phyloP scores from a whole-genome alignment of 2,797 vertebrate genomes.

The Cygnus olor region DNA sequence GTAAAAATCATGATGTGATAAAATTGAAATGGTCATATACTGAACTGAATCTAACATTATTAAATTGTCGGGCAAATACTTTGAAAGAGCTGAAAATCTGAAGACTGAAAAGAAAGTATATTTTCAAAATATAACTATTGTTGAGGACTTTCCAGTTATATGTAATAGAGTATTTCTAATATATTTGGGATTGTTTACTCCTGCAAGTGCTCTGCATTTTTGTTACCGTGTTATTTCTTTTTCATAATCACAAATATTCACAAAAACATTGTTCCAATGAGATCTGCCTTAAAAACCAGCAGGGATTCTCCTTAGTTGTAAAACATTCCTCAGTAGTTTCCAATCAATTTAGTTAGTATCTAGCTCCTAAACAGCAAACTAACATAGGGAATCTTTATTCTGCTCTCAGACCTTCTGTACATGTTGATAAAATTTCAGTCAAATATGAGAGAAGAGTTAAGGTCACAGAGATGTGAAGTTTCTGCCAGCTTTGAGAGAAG shows the following conservation, averaged over 20 bases:
- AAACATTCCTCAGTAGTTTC: background rate
- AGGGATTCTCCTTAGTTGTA: background rate
- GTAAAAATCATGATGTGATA: background rate
- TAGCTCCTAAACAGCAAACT: background rate
- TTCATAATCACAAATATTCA: background rate
- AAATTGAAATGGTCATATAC: background rate
- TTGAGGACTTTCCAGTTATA: background rate
- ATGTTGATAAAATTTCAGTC: background rate
- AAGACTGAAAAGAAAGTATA: background rate
- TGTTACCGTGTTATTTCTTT: background rate
- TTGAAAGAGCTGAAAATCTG: background rate
- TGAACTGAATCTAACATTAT: background rate
- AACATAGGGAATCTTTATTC: fast-evolving
- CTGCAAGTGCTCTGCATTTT: background rate
- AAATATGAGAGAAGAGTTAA: background rate
- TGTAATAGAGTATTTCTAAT: background rate
- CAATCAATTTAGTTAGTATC: background rate
- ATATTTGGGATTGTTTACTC: background rate
- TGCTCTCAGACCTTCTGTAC: background rate
- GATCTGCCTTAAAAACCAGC: background rate
- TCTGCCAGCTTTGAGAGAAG: background rate
- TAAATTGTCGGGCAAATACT: background rate
- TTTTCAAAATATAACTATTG: background rate
- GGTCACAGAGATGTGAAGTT: background rate
- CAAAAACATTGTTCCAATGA: background rate